Conservation (phyloP, 2,888 invertebrate genomes). For the Sesia bembeciformis region DNA sequence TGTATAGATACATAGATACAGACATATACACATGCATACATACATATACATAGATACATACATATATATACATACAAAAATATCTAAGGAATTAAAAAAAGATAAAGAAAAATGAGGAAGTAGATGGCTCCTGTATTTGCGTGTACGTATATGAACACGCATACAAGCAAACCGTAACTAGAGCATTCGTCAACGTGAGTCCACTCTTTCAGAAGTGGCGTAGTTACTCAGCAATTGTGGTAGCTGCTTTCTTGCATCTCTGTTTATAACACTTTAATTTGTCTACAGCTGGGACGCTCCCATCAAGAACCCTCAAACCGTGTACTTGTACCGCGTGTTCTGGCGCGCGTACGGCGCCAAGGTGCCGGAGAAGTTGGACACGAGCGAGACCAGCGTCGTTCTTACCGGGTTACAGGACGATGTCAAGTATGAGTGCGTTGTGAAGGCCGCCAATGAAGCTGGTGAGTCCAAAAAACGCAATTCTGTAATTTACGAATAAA, state of each 20-base stretch:
- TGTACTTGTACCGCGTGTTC: slow-evolving; percentile 88
- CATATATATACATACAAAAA: too few species aligned
- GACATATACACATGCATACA: not conserved
- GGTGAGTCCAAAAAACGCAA: slow-evolving; percentile 54
- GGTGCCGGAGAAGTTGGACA: slow-evolving; percentile 80
- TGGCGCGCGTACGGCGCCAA: slow-evolving; percentile 81
- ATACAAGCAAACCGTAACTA: too few species aligned
- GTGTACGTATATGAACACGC: too few species aligned
- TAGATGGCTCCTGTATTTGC: too few species aligned
- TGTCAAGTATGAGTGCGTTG: slow-evolving; percentile 84
- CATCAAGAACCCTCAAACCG: slow-evolving; percentile 85
- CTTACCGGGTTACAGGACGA: slow-evolving; percentile 83
- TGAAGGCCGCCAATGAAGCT: slow-evolving; percentile 86
- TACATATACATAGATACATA: not conserved
- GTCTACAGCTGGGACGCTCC: slow-evolving; percentile 83
- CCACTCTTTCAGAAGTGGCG: too few species aligned
- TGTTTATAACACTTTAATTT: too few species aligned
- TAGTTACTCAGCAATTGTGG: too few species aligned
- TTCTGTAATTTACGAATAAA: not conserved
- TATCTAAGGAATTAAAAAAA: too few species aligned
- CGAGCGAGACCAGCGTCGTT: slow-evolving; percentile 79
- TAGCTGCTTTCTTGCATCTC: too few species aligned
- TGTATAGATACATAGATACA: not conserved
- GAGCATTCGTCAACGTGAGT: too few species aligned
- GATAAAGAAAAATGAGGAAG: too few species aligned